phyloP scores from a whole-genome alignment of 2,113 vertebrate genomes.

The Tinamus guttatus region DNA sequence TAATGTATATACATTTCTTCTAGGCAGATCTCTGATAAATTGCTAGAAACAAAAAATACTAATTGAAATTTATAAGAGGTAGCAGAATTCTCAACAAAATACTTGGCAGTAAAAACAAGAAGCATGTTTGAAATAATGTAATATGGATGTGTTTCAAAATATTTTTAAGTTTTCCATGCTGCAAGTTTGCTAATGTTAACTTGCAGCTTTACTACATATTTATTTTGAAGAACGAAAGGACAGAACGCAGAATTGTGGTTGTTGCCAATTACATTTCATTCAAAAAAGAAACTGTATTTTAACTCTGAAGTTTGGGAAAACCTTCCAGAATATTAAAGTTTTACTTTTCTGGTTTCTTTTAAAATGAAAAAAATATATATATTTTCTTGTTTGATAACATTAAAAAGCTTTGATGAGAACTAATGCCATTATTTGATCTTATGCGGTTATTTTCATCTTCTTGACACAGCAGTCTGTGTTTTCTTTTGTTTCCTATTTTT shows the following conservation, averaged over 20 bases:
- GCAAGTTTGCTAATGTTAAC: not conserved
- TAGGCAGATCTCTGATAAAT: not conserved
- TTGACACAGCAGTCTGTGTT: not conserved
- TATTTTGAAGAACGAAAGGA: not conserved
- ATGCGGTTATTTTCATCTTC: not conserved
- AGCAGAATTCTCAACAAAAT: not conserved
- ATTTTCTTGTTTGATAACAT: not conserved
- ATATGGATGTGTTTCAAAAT: not conserved
- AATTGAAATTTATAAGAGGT: not conserved
- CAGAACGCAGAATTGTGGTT: not conserved
- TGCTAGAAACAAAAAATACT: not conserved
- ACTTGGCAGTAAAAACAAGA: not conserved
- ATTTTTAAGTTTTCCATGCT: not conserved
- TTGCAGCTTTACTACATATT: not conserved
- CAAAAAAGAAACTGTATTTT: not conserved
- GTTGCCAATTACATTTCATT: not conserved
- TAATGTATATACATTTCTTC: not conserved
- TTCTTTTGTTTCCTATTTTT: not conserved
- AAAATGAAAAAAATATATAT: not conserved
- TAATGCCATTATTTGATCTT: not conserved
- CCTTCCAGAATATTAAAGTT: rapidly evolving
- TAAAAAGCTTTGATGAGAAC: not conserved
- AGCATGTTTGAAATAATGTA: not conserved
- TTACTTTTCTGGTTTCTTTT: not conserved
- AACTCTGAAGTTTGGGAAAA: not conserved